Conservation (phyloP, 1,140 invertebrate genomes). For the Magallana angulata region DNA sequence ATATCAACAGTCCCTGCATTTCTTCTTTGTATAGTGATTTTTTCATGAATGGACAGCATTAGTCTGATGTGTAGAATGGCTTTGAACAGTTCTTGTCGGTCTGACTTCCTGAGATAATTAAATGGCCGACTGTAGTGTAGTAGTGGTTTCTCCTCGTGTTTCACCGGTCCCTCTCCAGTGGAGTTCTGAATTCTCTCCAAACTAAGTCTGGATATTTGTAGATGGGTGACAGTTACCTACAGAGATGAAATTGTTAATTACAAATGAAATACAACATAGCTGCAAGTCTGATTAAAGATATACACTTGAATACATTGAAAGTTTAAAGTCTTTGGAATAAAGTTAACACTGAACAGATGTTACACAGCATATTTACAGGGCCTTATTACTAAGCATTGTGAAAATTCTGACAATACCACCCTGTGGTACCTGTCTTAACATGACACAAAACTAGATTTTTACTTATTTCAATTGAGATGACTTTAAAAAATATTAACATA, state of each 20-base stretch:
- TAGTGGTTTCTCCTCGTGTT: background rate
- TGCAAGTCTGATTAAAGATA: background rate
- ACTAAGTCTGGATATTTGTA: background rate
- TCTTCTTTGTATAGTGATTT: background rate
- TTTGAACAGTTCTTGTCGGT: background rate
- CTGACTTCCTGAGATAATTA: background rate
- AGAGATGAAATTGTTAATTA: background rate
- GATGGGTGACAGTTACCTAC: background rate
- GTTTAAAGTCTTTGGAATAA: too few species aligned
- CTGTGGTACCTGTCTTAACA: too few species aligned
- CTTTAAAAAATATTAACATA: too few species aligned
- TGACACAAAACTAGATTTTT: too few species aligned
- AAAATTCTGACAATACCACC: too few species aligned
- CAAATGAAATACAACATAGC: background rate
- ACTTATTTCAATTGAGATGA: too few species aligned
- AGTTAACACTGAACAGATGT: too few species aligned
- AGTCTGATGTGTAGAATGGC: background rate
- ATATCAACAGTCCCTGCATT: background rate
- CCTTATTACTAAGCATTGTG: too few species aligned
- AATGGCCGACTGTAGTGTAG: background rate
- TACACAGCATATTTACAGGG: too few species aligned
- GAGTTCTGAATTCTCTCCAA: slow-evolving; percentile 6
- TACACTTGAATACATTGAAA: background rate
- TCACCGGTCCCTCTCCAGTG: background rate
- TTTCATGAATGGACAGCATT: background rate